Evolutionary conservation across 1,140 invertebrate genomes (phyloP).

Genomic region (Triops longicaudatus): DNA sequence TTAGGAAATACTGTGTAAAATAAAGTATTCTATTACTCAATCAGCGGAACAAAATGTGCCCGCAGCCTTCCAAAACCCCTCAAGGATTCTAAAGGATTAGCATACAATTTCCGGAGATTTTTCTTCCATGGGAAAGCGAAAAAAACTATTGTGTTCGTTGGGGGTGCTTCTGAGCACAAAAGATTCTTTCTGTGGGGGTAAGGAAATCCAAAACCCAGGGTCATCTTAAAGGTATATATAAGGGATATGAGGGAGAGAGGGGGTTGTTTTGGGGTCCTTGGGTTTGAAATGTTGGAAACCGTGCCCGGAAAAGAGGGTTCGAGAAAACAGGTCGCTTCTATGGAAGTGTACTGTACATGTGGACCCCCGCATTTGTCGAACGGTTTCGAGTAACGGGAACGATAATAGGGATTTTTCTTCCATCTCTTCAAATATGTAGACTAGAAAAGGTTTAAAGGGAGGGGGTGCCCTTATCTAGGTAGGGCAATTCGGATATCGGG

Average conservation of each 20-base stretch:
- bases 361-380: neutral
- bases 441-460: neutral
- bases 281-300: neutral
- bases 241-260: too few relatives aligned
- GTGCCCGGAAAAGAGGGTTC: neutral
- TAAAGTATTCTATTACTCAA: too few relatives aligned
- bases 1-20: too few relatives aligned
- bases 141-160: neutral
- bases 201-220: neutral
- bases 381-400: constrained; percentile 8
- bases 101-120: neutral
- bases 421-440: neutral
- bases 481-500: neutral
- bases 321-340: neutral
- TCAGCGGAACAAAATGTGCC: neutral
- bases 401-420: neutral
- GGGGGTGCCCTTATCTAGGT: neutral
- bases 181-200: neutral
- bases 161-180: neutral
- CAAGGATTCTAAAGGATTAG: neutral
- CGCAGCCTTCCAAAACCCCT: neutral
- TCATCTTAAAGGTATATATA: neutral
- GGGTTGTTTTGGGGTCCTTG: neutral
- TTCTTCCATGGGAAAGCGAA: neutral
- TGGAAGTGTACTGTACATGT: neutral